These are phyloP conservation scores for Chaetogeoica ovagalla DNA, from an alignment of 2,888 invertebrate species.

Conservation along the genomic window DNA sequence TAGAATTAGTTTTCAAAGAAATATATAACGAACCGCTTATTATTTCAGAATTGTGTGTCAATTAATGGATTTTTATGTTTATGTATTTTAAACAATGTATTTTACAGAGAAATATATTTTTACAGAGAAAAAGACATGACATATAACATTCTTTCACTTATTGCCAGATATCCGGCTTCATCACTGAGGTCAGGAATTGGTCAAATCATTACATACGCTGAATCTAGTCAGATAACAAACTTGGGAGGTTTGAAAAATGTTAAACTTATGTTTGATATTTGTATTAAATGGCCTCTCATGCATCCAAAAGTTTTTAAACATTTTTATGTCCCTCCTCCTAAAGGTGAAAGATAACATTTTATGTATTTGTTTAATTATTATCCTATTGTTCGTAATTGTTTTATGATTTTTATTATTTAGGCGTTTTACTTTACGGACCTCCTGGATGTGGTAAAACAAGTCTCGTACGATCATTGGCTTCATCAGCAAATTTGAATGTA, in stretches of 20 bases:
- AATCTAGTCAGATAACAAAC: slow-evolving; percentile 61
- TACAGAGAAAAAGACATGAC: slow-evolving; percentile 50
- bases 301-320: slow-evolving; percentile 64
- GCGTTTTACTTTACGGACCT: slow-evolving; percentile 68
- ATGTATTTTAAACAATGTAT: not conserved
- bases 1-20: slow-evolving; percentile 61
- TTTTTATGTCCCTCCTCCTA: slow-evolving; percentile 65
- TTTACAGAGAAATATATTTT: too few relatives aligned
- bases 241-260: slow-evolving; percentile 65
- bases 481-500: slow-evolving; percentile 63
- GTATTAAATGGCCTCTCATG: slow-evolving; percentile 65
- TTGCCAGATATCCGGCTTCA: slow-evolving; percentile 60
- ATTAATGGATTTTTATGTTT: not conserved
- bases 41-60: slow-evolving; percentile 36
- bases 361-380: not conserved
- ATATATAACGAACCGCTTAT: slow-evolving; percentile 21
- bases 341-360: slow-evolving; percentile 59
- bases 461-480: slow-evolving; percentile 65
- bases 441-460: slow-evolving; percentile 72
- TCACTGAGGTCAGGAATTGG: slow-evolving; percentile 62
- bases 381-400: too few relatives aligned
- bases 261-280: slow-evolving; percentile 63
- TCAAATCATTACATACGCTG: slow-evolving; percentile 59
- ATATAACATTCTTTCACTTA: slow-evolving; percentile 56
- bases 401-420: slow-evolving; percentile 57